A percentile compares a stretch with the other conserved stretches of the same genome.
phyloP scores from a whole-genome alignment of 2,113 vertebrate genomes.

The Sapajus apella region DNA sequence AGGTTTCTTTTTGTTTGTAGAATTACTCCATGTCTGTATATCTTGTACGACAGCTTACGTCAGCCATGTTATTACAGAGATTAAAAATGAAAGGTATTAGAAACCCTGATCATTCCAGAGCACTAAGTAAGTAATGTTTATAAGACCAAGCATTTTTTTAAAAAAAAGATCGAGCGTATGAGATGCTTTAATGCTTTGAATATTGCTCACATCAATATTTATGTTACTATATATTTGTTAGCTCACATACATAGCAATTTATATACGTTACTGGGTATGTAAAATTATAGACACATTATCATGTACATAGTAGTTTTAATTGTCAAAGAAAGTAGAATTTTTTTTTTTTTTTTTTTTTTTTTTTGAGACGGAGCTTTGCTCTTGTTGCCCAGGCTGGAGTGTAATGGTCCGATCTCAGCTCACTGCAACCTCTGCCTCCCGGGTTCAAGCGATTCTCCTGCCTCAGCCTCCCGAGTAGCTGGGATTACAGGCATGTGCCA shows the following conservation, averaged over 20 bases:
- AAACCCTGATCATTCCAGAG: conserved; percentile 98
- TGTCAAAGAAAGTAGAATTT: conserved; percentile 1
- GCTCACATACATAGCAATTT: neutral
- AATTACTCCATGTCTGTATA: conserved; percentile 98
- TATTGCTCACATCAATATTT: neutral
- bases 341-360: neutral
- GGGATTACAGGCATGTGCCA: too few species aligned
- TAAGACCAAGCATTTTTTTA: neutral
- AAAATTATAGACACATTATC: neutral
- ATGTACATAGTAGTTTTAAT: neutral
- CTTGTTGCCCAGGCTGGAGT: too few species aligned
- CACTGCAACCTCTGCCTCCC: too few species aligned
- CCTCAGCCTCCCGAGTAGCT: too few species aligned
- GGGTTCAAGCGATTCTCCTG: too few species aligned
- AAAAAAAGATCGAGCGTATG: neutral
- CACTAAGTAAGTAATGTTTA: conserved; percentile 90
- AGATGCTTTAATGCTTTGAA: neutral
- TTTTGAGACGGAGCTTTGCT: neutral
- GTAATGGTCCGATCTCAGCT: too few species aligned
- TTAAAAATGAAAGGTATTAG: conserved; percentile 98
- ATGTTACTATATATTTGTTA: neutral
- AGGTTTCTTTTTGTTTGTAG: conserved; percentile 84
- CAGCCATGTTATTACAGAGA: conserved; percentile 95
- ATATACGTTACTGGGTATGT: neutral
- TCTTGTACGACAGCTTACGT: conserved; percentile 96